phyloP scores from a whole-genome alignment of 2,888 invertebrate species.

The Panopea generosa region DNA sequence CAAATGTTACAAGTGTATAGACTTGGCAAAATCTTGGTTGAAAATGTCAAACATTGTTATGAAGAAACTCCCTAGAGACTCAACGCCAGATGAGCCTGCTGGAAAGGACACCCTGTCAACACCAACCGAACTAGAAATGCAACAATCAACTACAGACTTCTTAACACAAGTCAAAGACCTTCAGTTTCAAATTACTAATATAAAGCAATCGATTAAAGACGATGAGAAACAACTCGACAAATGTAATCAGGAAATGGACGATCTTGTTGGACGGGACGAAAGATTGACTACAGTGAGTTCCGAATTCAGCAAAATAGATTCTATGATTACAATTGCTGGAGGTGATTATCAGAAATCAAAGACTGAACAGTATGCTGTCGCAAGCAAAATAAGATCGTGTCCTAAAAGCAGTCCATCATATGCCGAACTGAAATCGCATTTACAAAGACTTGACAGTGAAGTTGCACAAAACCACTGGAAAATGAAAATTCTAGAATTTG shows the following conservation, averaged over 20 bases:
- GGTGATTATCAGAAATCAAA: slow-evolving; percentile 56
- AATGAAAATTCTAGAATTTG: slow-evolving; percentile 74
- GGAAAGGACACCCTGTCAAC: neutral
- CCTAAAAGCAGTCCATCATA: slow-evolving; percentile 54
- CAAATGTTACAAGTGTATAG: slow-evolving; percentile 80
- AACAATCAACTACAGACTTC: slow-evolving; percentile 30
- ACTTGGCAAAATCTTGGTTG: slow-evolving; percentile 80
- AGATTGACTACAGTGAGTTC: slow-evolving; percentile 63
- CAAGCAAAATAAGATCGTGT: slow-evolving; percentile 50
- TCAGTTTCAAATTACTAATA: slow-evolving; percentile 52
- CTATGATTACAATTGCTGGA: slow-evolving; percentile 41
- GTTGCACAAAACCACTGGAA: slow-evolving; percentile 66
- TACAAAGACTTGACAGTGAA: slow-evolving; percentile 61
- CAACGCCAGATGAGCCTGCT: neutral
- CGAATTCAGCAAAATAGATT: slow-evolving; percentile 64
- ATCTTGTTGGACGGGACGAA: slow-evolving; percentile 58
- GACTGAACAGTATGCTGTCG: slow-evolving; percentile 51
- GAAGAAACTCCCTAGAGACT: slow-evolving; percentile 44
- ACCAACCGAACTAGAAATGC: neutral
- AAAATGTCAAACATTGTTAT: slow-evolving; percentile 58
- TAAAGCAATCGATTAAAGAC: slow-evolving; percentile 58
- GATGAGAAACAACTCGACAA: slow-evolving; percentile 60
- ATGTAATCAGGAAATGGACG: slow-evolving; percentile 59
- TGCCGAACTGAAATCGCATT: slow-evolving; percentile 50
- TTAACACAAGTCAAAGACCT: slow-evolving; percentile 52